phyloP scores from a whole-genome alignment of 2,888 invertebrate genomes.

The Tipula unca region DNA sequence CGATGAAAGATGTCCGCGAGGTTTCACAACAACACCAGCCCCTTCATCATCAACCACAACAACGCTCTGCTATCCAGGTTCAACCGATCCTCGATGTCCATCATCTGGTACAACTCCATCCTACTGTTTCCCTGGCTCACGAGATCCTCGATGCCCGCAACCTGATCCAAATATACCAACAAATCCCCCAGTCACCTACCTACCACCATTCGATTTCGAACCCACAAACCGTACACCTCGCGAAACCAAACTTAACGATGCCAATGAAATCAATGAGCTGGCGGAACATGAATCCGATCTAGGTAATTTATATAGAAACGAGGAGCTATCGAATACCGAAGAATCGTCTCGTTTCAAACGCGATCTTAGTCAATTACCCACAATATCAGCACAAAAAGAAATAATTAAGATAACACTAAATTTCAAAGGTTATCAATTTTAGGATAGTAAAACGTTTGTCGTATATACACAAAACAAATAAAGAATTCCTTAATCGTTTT shows the following conservation, averaged over 20 bases:
- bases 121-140: constrained; percentile 33
- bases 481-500: background rate
- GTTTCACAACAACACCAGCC: constrained; percentile 28
- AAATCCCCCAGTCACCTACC: constrained; percentile 32
- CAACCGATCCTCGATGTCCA: constrained; percentile 31
- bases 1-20: constrained; percentile 39
- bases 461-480: background rate
- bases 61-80: constrained; percentile 32
- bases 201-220: constrained; percentile 30
- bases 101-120: constrained; percentile 27
- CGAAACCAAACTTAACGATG: background rate
- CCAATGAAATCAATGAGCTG: constrained; percentile 17
- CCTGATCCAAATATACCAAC: constrained; percentile 29
- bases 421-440: constrained; percentile 27
- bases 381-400: constrained; percentile 22
- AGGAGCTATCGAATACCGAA: background rate
- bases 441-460: background rate
- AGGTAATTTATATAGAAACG: background rate
- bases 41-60: constrained; percentile 30
- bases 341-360: background rate
- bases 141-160: constrained; percentile 41
- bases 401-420: constrained; percentile 27
- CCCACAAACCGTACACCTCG: background rate
- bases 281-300: background rate
- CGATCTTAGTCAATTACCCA: background rate